phyloP scores from a whole-genome alignment of 2,888 invertebrate genomes.

The Tenthredo livida region DNA sequence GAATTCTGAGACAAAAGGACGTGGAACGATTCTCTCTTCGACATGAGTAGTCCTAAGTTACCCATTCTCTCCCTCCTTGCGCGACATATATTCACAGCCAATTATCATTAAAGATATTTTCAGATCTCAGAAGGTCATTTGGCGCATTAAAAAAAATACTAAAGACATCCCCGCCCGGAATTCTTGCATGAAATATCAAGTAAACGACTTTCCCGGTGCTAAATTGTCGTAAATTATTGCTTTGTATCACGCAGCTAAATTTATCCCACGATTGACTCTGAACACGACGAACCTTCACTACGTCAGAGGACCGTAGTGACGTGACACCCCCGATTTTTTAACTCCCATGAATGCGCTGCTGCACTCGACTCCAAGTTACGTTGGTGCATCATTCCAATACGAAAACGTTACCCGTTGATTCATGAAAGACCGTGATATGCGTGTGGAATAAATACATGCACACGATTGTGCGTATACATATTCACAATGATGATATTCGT shows the following conservation, averaged over 20 bases:
- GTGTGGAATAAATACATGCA: slow-evolving; percentile 16
- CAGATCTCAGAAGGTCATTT: not conserved
- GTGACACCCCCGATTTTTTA: not conserved
- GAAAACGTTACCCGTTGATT: slow-evolving; percentile 25
- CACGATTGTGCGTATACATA: not conserved
- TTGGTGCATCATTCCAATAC: slow-evolving; percentile 14
- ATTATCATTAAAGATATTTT: not conserved
- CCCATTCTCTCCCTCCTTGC: not conserved
- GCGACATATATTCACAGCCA: not conserved
- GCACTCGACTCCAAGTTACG: slow-evolving; percentile 23
- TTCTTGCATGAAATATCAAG: not conserved
- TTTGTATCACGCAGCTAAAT: not conserved
- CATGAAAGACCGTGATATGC: slow-evolving; percentile 12
- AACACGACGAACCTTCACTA: not conserved
- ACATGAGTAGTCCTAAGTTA: not conserved
- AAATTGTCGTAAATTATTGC: slow-evolving; percentile 15
- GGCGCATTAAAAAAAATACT: not conserved
- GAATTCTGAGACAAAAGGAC: not conserved
- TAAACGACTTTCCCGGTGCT: not conserved
- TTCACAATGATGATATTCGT: not conserved
- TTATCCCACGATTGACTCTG: slow-evolving; percentile 10
- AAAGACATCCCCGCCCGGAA: slow-evolving; percentile 9
- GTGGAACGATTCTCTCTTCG: not conserved
- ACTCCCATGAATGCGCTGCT: slow-evolving; percentile 18
- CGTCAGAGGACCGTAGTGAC: slow-evolving; percentile 32